These are phyloP conservation scores for Plagiodera versicolora DNA, from an alignment of 2,888 invertebrate species.

Conservation along the genomic window DNA sequence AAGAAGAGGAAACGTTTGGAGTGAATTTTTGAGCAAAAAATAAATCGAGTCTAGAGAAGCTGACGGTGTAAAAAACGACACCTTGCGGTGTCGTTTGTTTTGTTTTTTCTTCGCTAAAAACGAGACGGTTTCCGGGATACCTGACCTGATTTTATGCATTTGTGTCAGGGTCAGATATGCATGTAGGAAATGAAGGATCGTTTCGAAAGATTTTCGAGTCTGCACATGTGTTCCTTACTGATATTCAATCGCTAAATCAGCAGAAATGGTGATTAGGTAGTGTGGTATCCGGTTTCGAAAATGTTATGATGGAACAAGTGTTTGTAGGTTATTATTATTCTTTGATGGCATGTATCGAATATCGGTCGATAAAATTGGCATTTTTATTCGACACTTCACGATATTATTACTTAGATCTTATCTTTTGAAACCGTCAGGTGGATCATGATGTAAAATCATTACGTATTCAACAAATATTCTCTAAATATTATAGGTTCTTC, in stretches of 20 bases:
- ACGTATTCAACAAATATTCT: no score
- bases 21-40: conserved; percentile 2
- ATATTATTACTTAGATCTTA: no score
- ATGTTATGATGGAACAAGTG: neutral
- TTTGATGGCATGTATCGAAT: no score
- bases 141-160: conserved; percentile 10
- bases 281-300: neutral
- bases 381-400: neutral
- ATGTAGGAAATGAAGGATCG: conserved; percentile 7
- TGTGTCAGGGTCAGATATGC: conserved; percentile 9
- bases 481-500: no score
- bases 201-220: conserved; percentile 3
- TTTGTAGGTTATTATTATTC: neutral
- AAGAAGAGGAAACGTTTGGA: conserved; percentile 15
- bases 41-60: neutral
- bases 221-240: conserved; percentile 11
- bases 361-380: neutral
- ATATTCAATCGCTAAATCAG: conserved; percentile 11
- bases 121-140: conserved; percentile 17
- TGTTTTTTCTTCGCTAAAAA: conserved; percentile 12
- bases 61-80: conserved; percentile 13
- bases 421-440: no score
- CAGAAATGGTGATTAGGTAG: neutral
- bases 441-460: no score
- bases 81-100: conserved; percentile 7